phyloP scores from a whole-genome alignment of 2,888 invertebrate species.

The Drosophila helvetica region DNA sequence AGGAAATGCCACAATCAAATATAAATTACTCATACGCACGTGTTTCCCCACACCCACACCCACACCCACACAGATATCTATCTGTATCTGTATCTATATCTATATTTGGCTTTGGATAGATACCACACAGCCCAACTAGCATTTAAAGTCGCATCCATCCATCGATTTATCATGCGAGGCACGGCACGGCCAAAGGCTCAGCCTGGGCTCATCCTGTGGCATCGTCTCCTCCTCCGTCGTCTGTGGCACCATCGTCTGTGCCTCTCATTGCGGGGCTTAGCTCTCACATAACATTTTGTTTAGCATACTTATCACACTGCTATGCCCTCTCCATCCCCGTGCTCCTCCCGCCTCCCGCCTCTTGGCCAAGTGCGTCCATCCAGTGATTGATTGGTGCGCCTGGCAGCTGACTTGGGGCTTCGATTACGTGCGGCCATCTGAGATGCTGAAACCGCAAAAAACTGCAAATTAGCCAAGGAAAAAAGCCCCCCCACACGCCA shows the following conservation, averaged over 20 bases:
- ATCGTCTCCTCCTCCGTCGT: not conserved
- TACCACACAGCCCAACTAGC: slow-evolving; percentile 36
- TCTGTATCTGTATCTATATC: slow-evolving; percentile 9
- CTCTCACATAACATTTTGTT: slow-evolving; percentile 48
- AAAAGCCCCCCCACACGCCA: not conserved
- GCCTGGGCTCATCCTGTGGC: not conserved
- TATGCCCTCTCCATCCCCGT: not conserved
- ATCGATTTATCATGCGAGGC: slow-evolving; percentile 49
- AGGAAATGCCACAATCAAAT: slow-evolving; percentile 63
- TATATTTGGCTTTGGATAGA: slow-evolving; percentile 18
- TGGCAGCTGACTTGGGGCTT: slow-evolving; percentile 47
- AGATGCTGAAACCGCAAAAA: slow-evolving; percentile 43
- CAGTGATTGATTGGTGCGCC: slow-evolving; percentile 63
- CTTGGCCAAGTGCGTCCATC: slow-evolving; percentile 30
- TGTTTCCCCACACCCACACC: slow-evolving; percentile 40
- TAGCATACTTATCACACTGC: slow-evolving; percentile 47
- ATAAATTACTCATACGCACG: slow-evolving; percentile 74
- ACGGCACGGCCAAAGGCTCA: slow-evolving; percentile 42
- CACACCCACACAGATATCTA: slow-evolving; percentile 1
- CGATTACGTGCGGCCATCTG: slow-evolving; percentile 52
- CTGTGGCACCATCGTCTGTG: not conserved
- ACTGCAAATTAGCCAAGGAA: slow-evolving; percentile 37
- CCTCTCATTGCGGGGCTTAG: slow-evolving; percentile 1
- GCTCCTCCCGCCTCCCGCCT: not conserved
- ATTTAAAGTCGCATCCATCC: slow-evolving; percentile 51